These are phyloP conservation scores for Enteromius unitaeniatus DNA, from an alignment of 2,797 vertebrate genomes.

Conservation along the genomic window DNA sequence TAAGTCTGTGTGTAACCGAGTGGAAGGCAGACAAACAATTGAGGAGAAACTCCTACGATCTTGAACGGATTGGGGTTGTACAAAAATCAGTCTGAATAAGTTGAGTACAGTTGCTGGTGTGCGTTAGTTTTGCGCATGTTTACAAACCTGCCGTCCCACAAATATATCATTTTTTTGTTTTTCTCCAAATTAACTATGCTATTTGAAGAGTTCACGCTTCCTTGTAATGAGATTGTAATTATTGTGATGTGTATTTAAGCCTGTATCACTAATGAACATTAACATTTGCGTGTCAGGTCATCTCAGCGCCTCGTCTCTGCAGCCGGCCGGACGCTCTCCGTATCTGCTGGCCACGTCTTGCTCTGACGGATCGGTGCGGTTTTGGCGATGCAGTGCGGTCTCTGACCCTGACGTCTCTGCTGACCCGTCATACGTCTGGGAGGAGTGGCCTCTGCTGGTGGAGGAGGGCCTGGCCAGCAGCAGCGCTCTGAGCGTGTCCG, in stretches of 20 bases:
- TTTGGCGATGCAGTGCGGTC: conserved; percentile 88
- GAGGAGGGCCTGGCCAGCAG: conserved; percentile 85
- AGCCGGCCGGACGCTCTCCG: conserved; percentile 90
- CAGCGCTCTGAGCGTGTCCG: conserved; percentile 86
- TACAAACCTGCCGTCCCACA: too few relatives aligned
- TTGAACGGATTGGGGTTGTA: too few relatives aligned
- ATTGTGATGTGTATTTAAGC: background rate
- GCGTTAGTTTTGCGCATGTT: too few relatives aligned
- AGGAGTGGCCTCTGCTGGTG: conserved; percentile 94
- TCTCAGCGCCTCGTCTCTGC: conserved; percentile 92
- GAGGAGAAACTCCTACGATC: too few relatives aligned
- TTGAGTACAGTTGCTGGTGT: too few relatives aligned
- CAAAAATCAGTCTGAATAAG: too few relatives aligned
- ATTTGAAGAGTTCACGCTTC: too few relatives aligned
- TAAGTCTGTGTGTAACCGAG: too few relatives aligned
- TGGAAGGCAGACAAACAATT: too few relatives aligned
- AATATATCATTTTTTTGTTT: too few relatives aligned
- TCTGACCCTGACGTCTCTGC: conserved; percentile 65
- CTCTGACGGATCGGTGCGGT: conserved; percentile 93
- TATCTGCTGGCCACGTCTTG: conserved; percentile 95
- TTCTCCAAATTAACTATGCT: too few relatives aligned
- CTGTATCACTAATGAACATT: background rate
- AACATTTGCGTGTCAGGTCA: conserved; percentile 79
- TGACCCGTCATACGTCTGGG: conserved; percentile 83
- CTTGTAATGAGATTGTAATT: too few relatives aligned